Evolutionary conservation across 2,888 invertebrate genomes (phyloP).

Genomic region (Agriotes lineatus): DNA sequence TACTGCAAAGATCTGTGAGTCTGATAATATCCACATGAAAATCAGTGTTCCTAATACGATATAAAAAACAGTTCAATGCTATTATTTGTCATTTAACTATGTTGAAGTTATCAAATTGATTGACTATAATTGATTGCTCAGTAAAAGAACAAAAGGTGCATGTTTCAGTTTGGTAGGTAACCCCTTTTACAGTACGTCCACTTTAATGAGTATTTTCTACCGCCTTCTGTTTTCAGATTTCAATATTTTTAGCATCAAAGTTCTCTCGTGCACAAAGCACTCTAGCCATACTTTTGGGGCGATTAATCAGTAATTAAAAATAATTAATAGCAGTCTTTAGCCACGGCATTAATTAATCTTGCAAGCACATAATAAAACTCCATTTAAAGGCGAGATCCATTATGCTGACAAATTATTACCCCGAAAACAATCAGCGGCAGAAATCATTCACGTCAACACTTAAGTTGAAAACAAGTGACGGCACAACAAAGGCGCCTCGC

Average conservation of each 20-base stretch:
- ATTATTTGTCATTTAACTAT: too few species aligned
- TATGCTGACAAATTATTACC: constrained; percentile 47
- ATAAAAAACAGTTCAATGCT: too few species aligned
- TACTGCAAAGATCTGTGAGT: too few species aligned
- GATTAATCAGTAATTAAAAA: constrained; percentile 26
- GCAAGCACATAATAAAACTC: constrained; percentile 36
- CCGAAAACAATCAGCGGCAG: constrained; percentile 46
- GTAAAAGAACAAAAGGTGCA: too few species aligned
- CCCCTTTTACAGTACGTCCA: too few species aligned
- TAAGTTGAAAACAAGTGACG: constrained; percentile 45
- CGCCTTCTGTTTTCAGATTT: background rate
- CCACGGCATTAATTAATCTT: constrained; percentile 36
- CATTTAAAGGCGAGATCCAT: constrained; percentile 39
- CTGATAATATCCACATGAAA: too few species aligned
- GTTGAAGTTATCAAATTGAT: too few species aligned
- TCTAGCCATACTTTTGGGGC: constrained; percentile 1
- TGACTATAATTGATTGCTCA: too few species aligned
- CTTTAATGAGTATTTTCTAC: too few species aligned
- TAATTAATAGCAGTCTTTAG: constrained; percentile 31
- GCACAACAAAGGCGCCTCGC: constrained; percentile 39
- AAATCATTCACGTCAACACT: constrained; percentile 49
- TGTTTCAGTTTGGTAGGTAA: too few species aligned
- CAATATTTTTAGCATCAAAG: background rate
- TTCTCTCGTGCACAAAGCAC: background rate
- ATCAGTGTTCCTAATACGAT: too few species aligned